Evolutionary conservation across 1,140 invertebrate genomes (phyloP).

Genomic region (Micrasema minimum): DNA sequence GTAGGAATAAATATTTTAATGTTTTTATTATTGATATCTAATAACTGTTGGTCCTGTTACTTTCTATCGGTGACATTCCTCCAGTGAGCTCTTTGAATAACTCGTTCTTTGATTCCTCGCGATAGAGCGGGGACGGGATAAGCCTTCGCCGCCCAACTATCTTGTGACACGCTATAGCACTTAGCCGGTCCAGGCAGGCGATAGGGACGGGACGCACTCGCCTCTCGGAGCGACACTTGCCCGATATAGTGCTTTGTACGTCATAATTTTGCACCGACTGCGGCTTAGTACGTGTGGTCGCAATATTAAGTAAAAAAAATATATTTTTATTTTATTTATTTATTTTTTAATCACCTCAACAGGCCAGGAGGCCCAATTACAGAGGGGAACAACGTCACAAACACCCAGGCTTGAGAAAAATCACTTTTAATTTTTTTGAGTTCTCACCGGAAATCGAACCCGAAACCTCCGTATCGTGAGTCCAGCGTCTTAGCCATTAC

Average conservation of each 20-base stretch:
- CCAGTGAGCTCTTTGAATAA: neutral
- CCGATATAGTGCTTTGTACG: neutral
- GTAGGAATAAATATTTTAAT: too few relatives aligned
- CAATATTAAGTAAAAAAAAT: neutral
- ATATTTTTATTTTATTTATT: neutral
- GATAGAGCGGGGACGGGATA: constrained; percentile 11
- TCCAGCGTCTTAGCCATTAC: too few relatives aligned
- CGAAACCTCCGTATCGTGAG: too few relatives aligned
- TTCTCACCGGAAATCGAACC: too few relatives aligned
- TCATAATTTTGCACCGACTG: constrained; percentile 20
- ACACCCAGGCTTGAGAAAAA: too few relatives aligned
- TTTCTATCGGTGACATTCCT: neutral
- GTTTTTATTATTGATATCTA: too few relatives aligned
- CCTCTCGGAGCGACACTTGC: neutral
- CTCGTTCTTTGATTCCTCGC: neutral
- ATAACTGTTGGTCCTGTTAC: too few relatives aligned
- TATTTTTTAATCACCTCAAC: too few relatives aligned
- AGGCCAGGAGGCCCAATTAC: too few relatives aligned
- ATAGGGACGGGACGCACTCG: neutral
- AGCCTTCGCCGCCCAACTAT: constrained; percentile 50
- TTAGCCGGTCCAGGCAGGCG: constrained; percentile 37
- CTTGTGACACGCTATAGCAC: constrained; percentile 53
- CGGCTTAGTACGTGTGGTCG: too few relatives aligned
- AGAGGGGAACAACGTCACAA: too few relatives aligned
- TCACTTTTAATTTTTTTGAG: too few relatives aligned